Evolutionary conservation across 2,797 vertebrate species (phyloP), one percentile per base, ranked within the genome.

Genomic region (Lagocephalus sceleratus): DNA sequence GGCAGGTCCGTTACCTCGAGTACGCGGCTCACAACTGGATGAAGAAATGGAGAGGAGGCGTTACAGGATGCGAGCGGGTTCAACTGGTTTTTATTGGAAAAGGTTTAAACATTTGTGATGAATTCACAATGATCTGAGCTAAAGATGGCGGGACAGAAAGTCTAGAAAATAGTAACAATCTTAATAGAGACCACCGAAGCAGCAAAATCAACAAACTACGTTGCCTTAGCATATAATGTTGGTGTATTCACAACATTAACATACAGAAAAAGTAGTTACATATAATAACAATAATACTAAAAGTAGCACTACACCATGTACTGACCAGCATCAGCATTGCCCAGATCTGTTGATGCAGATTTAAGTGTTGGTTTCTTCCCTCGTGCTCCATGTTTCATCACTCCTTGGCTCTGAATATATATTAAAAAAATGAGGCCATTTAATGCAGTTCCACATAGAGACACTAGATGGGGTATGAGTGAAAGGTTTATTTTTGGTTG

Each of bases 1-100:
- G 96, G 96, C 63, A 98, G 92, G 87, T 98, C 96, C 0, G 96
- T 98, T 60, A 98, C 96, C 86, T 99, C 96, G 68, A 99, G 90
- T 45, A 99, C 93, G 26, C 94, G 93, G 81, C 95, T 96, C 81
- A 98, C 91, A 76, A 96, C 97, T 98, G 83, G 21, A 54, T 57
- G 1, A 43, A 76, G 39, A 47, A 6, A 19, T 3, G n/a, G 51
- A 62, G 39, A 49, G 0, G 1, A 19, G 20, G 16, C 17, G 4
- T 42, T 42, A 21, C 19, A 22, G n/a, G n/a, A n/a, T n/a, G n/a
- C n/a, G n/a, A n/a, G 21, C 19, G 57, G 14, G 11, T 48, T 20
- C 7, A 42, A 46, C 35, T 1, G 5, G 20, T 25, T 14, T n/a
- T 35, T 14, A 35, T 14, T 35, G 32, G 12, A 14, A 35, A 35